Evolutionary conservation across 2,888 invertebrate species (phyloP), one percentile per base, ranked within the genome.

Genomic region (Thymelicus lineola): DNA sequence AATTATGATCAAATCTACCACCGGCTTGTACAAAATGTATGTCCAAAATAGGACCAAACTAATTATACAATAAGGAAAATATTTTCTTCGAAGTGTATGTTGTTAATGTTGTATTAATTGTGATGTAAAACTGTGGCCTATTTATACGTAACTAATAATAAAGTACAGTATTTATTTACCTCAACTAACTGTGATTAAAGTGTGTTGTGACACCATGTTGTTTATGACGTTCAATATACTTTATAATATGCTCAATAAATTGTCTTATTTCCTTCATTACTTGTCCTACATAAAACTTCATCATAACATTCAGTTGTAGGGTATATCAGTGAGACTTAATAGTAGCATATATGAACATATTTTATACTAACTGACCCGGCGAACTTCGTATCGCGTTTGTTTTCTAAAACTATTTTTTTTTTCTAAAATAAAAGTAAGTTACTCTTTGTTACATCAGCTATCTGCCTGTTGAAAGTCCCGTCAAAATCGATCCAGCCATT

Each of bases 181-280:
- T 91, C 89, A 82, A 90, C 86, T 82, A 87, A 90, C 93, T 93
- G 93, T 93, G 93, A 93, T 93, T 83, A 76, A 71, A 75, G 72
- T 75, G 76, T 74, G 75, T 76, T 78, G 77, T 76, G 76, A 76
- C 74, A 66, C 63, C 62, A 38, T 20, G 57, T 62, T 68, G 61
- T 61, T 68, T 67, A 61, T 67, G 50, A 61, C 46, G 45, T 61
- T 61, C 61, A 68, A 61, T 68, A 74, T 75, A 74, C 73, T 75
- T 74, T 75, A 72, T 50, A 73, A 71, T 73, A 69, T 72, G 72
- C 72, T 75, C n/a, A 59, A 28, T 53, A 42, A 28, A 20, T 53
- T 12, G 48, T 66, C 12, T 58, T 48, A 58, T 61, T 61, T 46
- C n/a, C 28, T 65, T n/a, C 46, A 42, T 42, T 42, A 12, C 42